Conservation (phyloP, 2,888 invertebrate genomes). For the Aphrophora alni region DNA sequence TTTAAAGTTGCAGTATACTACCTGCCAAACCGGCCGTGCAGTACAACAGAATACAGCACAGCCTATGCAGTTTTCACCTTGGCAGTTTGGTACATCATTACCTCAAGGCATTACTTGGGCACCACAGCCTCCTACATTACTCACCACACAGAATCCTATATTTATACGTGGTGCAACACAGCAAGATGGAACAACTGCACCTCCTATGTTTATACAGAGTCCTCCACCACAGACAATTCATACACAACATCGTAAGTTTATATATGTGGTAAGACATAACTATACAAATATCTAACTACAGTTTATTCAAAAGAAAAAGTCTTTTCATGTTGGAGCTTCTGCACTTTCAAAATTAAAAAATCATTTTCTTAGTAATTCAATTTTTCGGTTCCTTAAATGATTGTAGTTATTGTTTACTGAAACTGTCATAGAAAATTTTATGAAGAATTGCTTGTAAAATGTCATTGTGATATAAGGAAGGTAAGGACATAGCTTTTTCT, state of each 20-base stretch:
- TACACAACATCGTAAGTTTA: constrained; percentile 69
- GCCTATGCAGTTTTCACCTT: constrained; percentile 78
- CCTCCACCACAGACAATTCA: constrained; percentile 74
- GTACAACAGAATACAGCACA: constrained; percentile 49
- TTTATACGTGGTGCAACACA: constrained; percentile 76
- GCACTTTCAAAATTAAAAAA: too few relatives aligned
- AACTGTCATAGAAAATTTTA: too few relatives aligned
- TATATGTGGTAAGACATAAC: constrained; percentile 35
- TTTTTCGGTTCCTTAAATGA: too few relatives aligned
- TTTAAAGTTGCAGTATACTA: constrained; percentile 55
- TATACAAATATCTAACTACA: too few relatives aligned
- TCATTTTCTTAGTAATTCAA: too few relatives aligned
- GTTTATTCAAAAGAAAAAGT: too few relatives aligned
- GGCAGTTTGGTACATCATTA: constrained; percentile 75
- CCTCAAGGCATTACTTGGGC: constrained; percentile 78
- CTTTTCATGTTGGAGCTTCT: too few relatives aligned
- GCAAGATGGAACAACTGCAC: constrained; percentile 69
- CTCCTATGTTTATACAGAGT: constrained; percentile 81
- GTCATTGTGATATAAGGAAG: too few relatives aligned
- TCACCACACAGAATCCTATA: constrained; percentile 73
- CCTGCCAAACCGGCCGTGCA: constrained; percentile 45
- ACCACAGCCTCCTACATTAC: constrained; percentile 69
- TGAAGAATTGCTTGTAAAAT: too few relatives aligned
- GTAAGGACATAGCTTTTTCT: too few relatives aligned
- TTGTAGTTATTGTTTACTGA: too few relatives aligned